A percentile compares a stretch with the other conserved stretches of the same genome.
These are phyloP conservation scores for Fabriciana adippe DNA, from an alignment of 2,888 invertebrate genomes.

Conservation along the genomic window DNA sequence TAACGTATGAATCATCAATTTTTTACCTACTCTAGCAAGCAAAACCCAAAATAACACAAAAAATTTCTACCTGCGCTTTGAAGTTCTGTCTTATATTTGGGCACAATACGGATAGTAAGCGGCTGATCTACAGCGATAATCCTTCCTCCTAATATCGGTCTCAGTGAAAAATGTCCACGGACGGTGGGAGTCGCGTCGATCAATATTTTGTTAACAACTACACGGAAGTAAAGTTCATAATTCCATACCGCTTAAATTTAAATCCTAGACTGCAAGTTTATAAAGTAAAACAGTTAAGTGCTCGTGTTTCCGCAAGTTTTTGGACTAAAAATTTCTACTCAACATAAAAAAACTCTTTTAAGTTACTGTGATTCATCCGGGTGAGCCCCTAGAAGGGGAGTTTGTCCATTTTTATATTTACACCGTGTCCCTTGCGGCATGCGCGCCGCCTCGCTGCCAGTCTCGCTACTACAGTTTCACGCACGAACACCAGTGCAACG, in stretches of 20 bases:
- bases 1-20: slow-evolving; percentile 43
- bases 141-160: slow-evolving; percentile 53
- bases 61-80: slow-evolving; percentile 74
- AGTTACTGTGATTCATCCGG: slow-evolving; percentile 77
- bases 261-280: slow-evolving; percentile 46
- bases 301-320: slow-evolving; percentile 47
- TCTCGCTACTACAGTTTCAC: slow-evolving; percentile 77
- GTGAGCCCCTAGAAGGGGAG: slow-evolving; percentile 79
- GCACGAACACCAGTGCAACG: slow-evolving; percentile 76
- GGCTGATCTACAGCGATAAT: slow-evolving; percentile 69
- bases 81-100: slow-evolving; percentile 60
- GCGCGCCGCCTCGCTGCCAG: slow-evolving; percentile 79
- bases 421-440: slow-evolving; percentile 78
- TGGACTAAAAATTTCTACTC: slow-evolving; percentile 54
- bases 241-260: slow-evolving; percentile 65
- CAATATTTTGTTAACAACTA: slow-evolving; percentile 72
- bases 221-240: slow-evolving; percentile 67
- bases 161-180: slow-evolving; percentile 66
- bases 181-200: slow-evolving; percentile 66
- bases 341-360: slow-evolving; percentile 59
- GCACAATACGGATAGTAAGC: slow-evolving; percentile 62
- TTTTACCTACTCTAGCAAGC: slow-evolving; percentile 51
- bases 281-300: slow-evolving; percentile 23
- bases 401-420: slow-evolving; percentile 82
- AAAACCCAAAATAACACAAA: slow-evolving; percentile 68